Percentiles rank a stretch among this genome's conserved stretches.
Conservation (phyloP, 2,113 vertebrate genomes). For the Amazona guildingii region DNA sequence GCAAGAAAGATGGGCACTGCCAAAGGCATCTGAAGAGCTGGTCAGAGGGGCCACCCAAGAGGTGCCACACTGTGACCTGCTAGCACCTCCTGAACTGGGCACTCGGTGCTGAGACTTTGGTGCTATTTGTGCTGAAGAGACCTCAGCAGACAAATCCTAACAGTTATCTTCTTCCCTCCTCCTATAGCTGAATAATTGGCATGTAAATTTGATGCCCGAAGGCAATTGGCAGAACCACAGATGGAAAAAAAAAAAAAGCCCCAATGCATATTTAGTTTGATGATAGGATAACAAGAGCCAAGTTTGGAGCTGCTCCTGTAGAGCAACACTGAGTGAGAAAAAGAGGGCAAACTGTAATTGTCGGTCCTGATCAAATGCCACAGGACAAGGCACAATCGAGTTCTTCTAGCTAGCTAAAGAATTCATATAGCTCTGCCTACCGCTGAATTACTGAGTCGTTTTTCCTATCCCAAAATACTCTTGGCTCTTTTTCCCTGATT, state of each 20-base stretch:
- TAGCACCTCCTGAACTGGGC: background rate
- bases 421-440: background rate
- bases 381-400: background rate
- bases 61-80: background rate
- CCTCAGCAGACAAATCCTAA: background rate
- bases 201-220: conserved; percentile 28
- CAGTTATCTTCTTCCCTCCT: background rate
- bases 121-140: background rate
- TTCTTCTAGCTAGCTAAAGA: background rate
- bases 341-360: background rate
- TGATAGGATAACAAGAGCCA: background rate
- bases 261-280: conserved; percentile 37
- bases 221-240: conserved; percentile 21
- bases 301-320: background rate
- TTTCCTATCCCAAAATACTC: background rate
- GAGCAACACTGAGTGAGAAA: background rate
- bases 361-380: background rate
- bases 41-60: background rate
- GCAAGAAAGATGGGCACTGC: background rate
- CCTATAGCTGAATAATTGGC: conserved; percentile 12
- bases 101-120: fast-evolving
- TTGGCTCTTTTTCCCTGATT: fast-evolving
- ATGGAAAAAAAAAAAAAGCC: background rate
- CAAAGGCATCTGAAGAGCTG: background rate
- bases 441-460: background rate